These are phyloP conservation scores for Gallinago solitaria DNA, from an alignment of 2,797 vertebrate species.

Conservation along the genomic window DNA sequence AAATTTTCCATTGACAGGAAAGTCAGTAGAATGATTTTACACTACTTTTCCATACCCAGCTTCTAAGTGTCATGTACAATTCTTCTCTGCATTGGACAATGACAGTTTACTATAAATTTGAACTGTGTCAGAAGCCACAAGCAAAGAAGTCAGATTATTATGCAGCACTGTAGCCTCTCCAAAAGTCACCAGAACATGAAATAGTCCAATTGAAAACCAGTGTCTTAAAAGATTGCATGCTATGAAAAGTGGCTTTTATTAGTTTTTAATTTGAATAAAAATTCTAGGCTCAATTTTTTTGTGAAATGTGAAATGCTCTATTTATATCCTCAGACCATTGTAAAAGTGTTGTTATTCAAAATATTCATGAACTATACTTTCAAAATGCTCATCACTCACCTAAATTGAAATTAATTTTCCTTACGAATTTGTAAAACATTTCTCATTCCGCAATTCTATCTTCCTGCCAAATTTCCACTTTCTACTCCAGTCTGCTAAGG, in stretches of 20 bases:
- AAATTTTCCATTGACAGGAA: background rate
- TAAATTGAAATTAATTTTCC: background rate
- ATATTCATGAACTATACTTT: background rate
- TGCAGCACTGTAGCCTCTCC: background rate
- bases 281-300: background rate
- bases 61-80: background rate
- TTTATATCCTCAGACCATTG: background rate
- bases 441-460: background rate
- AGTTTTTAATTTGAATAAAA: background rate
- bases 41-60: background rate
- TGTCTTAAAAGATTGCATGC: background rate
- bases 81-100: background rate
- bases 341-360: background rate
- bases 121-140: background rate
- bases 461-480: background rate
- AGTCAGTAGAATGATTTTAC: background rate
- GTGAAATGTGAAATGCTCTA: background rate
- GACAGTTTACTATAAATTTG: background rate
- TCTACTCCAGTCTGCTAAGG: background rate
- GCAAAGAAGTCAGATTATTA: background rate
- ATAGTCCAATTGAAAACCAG: background rate
- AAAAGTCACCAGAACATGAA: background rate
- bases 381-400: background rate
- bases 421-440: background rate
- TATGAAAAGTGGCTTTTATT: background rate